These are phyloP conservation scores for Drosophila kurseongensis DNA, from an alignment of 1,140 invertebrate genomes.

Conservation along the genomic window DNA sequence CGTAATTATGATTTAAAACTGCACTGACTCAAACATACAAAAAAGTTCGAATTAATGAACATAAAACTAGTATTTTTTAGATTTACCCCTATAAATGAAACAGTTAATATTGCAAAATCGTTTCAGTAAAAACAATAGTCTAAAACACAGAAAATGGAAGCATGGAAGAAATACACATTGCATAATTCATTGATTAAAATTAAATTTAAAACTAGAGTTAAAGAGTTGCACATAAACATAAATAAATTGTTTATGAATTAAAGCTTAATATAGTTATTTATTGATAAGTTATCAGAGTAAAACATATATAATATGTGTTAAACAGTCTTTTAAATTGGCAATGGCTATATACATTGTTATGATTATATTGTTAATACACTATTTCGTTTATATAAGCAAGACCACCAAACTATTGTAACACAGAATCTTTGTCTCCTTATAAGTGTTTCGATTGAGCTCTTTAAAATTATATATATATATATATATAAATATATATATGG, in stretches of 20 bases:
- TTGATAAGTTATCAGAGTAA: conserved; percentile 13
- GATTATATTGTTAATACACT: conserved; percentile 38
- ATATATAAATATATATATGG: conserved; percentile 8
- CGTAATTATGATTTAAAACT: neutral
- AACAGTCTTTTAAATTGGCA: conserved; percentile 76
- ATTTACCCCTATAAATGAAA: conserved; percentile 5
- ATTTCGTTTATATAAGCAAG: conserved; percentile 1
- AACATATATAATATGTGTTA: conserved; percentile 52
- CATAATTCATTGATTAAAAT: conserved; percentile 19
- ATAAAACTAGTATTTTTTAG: neutral
- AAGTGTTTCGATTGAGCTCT: neutral
- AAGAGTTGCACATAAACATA: neutral
- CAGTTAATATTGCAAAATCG: conserved; percentile 64
- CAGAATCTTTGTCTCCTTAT: conserved; percentile 1
- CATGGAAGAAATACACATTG: conserved; percentile 25
- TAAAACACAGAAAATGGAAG: conserved; percentile 65
- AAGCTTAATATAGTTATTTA: conserved; percentile 16
- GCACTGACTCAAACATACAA: conserved; percentile 2
- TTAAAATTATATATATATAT: conserved; percentile 8
- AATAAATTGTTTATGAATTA: neutral
- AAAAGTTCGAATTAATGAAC: conserved; percentile 1
- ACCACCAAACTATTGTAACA: conserved; percentile 8
- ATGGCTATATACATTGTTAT: conserved; percentile 64
- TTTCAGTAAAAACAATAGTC: conserved; percentile 23
- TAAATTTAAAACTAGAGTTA: conserved; percentile 8